Percentiles rank a stretch among this genome's conserved stretches.
Evolutionary conservation across 1,140 invertebrate genomes (phyloP).

Genomic region (Nasonia longicornis): DNA sequence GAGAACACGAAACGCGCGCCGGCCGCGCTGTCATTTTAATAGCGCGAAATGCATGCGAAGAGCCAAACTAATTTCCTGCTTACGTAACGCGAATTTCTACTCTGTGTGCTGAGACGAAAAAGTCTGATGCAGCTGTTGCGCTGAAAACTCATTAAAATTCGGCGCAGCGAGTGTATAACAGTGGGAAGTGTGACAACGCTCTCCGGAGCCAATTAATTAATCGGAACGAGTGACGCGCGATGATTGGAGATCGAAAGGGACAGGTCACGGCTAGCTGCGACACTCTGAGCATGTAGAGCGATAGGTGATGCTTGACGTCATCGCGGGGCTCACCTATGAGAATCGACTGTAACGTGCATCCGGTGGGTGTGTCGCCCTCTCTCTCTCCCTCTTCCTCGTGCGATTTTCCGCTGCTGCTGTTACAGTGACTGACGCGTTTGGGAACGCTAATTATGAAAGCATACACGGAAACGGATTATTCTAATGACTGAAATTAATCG

Average conservation of each 20-base stretch:
- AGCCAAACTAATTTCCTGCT: not conserved
- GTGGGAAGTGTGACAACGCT: not conserved
- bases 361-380: constrained; percentile 60
- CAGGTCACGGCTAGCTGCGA: constrained; percentile 49
- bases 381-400: constrained; percentile 54
- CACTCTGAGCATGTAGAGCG: constrained; percentile 53
- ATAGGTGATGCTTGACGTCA: constrained; percentile 52
- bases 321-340: constrained; percentile 51
- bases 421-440: not conserved
- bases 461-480: not conserved
- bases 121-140: not conserved
- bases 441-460: not conserved
- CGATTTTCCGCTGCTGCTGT: constrained; percentile 47
- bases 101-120: not conserved
- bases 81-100: not conserved
- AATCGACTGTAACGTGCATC: constrained; percentile 59
- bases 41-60: constrained; percentile 1
- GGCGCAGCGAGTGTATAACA: not conserved
- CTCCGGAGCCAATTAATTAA: not conserved
- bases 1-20: not conserved
- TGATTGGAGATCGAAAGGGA: constrained; percentile 3
- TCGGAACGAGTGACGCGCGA: not conserved
- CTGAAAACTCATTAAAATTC: constrained; percentile 16
- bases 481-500: not conserved
- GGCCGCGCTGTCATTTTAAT: not conserved